These are phyloP conservation scores for Gryllus bimaculatus DNA, from an alignment of 1,140 invertebrate genomes.

Conservation along the genomic window DNA sequence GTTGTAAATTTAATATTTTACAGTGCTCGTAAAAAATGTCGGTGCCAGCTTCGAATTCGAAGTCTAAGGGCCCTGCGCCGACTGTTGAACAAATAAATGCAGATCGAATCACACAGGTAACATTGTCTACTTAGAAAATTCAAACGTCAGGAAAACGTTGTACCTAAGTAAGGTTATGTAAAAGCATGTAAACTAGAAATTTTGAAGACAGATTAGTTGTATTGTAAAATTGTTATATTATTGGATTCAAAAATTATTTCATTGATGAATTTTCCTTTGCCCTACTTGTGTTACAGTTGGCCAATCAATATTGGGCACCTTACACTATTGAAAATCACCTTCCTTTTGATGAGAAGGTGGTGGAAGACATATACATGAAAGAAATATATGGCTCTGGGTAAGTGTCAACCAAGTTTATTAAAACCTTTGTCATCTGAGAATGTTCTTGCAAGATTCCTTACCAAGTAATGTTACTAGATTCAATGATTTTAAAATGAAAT, in stretches of 20 bases:
- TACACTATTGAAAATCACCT: slow-evolving; percentile 57
- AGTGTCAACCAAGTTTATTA: slow-evolving; percentile 23
- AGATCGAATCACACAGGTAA: slow-evolving; percentile 68
- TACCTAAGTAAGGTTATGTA: neutral
- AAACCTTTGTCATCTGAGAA: too few species aligned
- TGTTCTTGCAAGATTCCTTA: too few species aligned
- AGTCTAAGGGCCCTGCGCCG: slow-evolving; percentile 48
- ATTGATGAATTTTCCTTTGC: too few species aligned
- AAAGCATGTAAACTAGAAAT: neutral
- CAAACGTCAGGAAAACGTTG: neutral
- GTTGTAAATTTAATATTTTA: neutral
- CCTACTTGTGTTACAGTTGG: slow-evolving; percentile 50
- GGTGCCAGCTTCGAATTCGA: neutral
- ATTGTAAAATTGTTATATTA: neutral
- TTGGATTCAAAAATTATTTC: neutral
- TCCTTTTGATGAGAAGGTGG: slow-evolving; percentile 59
- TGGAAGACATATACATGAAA: slow-evolving; percentile 71
- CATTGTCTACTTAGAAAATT: slow-evolving; percentile 2
- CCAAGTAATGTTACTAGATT: too few species aligned
- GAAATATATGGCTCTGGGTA: slow-evolving; percentile 66
- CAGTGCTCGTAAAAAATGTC: neutral
- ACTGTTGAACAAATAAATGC: slow-evolving; percentile 78
- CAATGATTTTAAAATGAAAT: too few species aligned
- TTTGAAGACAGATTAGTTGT: neutral
- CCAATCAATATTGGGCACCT: slow-evolving; percentile 81